A percentile compares a stretch with the other conserved stretches of the same genome.
phyloP scores from a whole-genome alignment of 2,797 vertebrate species.

The Coccyzus lansbergi region DNA sequence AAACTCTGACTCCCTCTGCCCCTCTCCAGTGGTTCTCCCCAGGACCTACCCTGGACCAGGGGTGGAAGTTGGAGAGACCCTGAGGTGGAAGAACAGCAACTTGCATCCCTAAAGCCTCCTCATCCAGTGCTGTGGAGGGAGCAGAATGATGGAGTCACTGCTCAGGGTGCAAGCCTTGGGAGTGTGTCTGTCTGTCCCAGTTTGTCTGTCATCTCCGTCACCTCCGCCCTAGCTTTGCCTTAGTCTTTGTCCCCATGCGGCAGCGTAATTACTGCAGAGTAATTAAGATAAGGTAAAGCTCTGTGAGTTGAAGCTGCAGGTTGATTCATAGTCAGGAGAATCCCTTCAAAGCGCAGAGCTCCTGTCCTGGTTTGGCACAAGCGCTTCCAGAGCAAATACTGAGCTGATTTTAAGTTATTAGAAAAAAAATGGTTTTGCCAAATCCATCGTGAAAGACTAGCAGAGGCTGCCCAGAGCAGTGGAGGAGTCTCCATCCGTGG shows the following conservation, averaged over 20 bases:
- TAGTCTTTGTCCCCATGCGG: background rate
- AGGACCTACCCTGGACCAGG: rapidly evolving
- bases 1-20: rapidly evolving
- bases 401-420: too few relatives aligned
- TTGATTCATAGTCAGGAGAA: background rate
- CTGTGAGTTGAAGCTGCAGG: background rate
- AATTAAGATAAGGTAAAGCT: background rate
- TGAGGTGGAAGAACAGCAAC: background rate
- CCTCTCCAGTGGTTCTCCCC: rapidly evolving
- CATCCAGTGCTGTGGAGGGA: background rate
- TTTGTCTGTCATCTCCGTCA: rapidly evolving
- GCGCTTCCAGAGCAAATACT: rapidly evolving
- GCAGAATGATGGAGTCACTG: rapidly evolving
- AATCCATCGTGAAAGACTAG: too few relatives aligned
- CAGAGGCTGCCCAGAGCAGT: too few relatives aligned
- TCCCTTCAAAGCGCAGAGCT: background rate
- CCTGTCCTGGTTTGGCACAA: rapidly evolving
- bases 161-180: rapidly evolving
- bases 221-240: rapidly evolving
- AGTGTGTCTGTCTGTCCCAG: rapidly evolving
- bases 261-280: background rate
- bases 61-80: background rate
- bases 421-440: too few relatives aligned
- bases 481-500: too few relatives aligned
- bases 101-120: background rate